Base-by-base conservation (phyloP, 2,113 vertebrate genomes). In the Xenotilapia leptura region DNA sequence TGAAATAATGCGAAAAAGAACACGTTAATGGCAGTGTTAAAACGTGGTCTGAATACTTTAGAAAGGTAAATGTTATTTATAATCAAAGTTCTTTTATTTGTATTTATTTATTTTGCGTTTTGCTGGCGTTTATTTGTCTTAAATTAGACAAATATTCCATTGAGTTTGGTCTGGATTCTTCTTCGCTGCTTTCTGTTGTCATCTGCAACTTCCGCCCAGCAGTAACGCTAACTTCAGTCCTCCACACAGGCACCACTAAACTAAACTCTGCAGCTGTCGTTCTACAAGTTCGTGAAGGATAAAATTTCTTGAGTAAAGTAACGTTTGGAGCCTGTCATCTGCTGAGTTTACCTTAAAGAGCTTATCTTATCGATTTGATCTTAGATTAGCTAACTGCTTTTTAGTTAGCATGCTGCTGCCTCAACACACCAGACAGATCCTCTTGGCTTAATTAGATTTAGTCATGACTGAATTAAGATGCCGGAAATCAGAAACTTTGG, bases 321-420 rank as follows among this genome's bases (percentile, higher is more conserved):
- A 6, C 62, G 40, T 6, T 6, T 23, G 15, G 7, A 53, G 2
- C 14, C 70, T 5, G 53, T 49, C 83, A 86, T 38, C 65, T 19
- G 7, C 11, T 13, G 1, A 5, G 2, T 38, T 28, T 4, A 3
- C 7, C 19, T 3, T 6, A 26, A 53, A n/a, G 73, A 77, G 47
- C 17, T 0, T 36, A 21, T 79, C n/a, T 3, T 38, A 9, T 14
- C 17, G 15, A 19, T 26, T 11, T 11, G 23, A 47, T 79, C 19
- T 11, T 23, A 14, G 19, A 65, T 81, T 56, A 83, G 73, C 73
- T 77, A 77, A 51, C 17, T 77, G 87, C 84, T 80, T 1, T 86
- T 62, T 80, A 89, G 96, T 95, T 97, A 93, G 97, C 97, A 90
- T 97, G 94, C 96, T 85, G 89, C 84, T 56, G 56, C 26, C 60